Evolutionary conservation across 2,797 vertebrate genomes (phyloP).

Genomic region (Dendrocincla tyrannina): DNA sequence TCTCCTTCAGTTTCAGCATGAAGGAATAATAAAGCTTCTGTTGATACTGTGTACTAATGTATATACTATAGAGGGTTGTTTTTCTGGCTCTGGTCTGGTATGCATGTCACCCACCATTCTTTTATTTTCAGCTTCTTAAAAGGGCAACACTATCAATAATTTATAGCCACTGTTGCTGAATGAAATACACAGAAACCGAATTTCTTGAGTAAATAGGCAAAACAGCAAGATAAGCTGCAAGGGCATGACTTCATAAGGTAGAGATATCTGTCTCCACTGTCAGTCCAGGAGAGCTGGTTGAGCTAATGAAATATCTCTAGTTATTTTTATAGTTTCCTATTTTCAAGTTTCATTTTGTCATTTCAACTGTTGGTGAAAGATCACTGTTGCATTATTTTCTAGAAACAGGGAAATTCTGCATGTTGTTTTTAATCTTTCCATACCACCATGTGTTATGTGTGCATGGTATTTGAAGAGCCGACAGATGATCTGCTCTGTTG

Average conservation of each 20-base stretch:
- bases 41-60: not conserved
- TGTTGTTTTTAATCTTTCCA: not conserved
- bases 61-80: not conserved
- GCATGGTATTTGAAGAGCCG: not conserved
- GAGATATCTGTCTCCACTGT: not conserved
- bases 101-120: not conserved
- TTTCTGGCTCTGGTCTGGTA: not conserved
- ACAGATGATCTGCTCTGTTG: not conserved
- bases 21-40: constrained; percentile 45
- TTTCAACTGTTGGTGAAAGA: not conserved
- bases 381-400: not conserved
- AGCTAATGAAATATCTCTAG: not conserved
- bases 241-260: not conserved
- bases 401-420: not conserved
- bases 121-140: not conserved
- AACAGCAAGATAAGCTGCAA: not conserved
- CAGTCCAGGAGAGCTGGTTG: not conserved
- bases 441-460: not conserved
- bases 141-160: fast-evolving
- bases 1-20: constrained; percentile 31
- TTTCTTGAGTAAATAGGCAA: not conserved
- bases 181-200: not conserved
- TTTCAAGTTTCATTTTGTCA: not conserved
- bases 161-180: not conserved
- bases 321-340: not conserved